Evolutionary conservation across 2,888 invertebrate genomes (phyloP), one percentile per base, ranked within the genome.

Genomic region (Nineta flava): DNA sequence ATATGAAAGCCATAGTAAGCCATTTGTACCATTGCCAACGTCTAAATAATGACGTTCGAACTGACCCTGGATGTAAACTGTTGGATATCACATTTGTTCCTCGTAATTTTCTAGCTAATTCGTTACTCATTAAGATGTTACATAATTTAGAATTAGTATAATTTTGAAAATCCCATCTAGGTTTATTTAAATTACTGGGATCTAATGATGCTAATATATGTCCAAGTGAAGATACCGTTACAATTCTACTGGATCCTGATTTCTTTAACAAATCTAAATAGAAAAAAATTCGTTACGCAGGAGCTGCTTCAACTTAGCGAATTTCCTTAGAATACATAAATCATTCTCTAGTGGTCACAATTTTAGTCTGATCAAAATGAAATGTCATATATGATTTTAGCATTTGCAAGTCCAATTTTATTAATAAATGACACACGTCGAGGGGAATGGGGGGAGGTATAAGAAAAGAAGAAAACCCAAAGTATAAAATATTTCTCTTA

Each of bases 191-290:
- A 44, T 49, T 19, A 5, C 16, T 7, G 17, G 44, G n/a, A 32
- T 49, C 35, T 5, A 49, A 16, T 16, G 5, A 17, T 2, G 44
- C 34, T 3, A 12, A 21, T 13, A 16, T 12, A 44, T 49, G 35
- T 2, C 54, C 50, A 5, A 57, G 56, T 6, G 64, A 65, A 46
- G 62, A 61, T 9, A 64, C 61, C 51, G 62, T 65, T 16, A 66
- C 60, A 45, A 66, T 63, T 34, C 65, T 56, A 50, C 62, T 61
- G 38, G 62, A 62, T 2, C 61, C 59, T 10, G 65, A 61, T 55
- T 63, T 64, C 51, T 63, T 65, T 46, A 79, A 62, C 59, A 77
- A 74, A 50, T 70, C 74, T 50, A 72, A 38, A 26, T 7, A 26
- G 26, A n/a, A n/a, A n/a, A n/a, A 26, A 26, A 26, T 26, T 26